phyloP scores from a whole-genome alignment of 30 jellyfish, hydroid and myxozoan species.

The Hydractinia echinata region DNA sequence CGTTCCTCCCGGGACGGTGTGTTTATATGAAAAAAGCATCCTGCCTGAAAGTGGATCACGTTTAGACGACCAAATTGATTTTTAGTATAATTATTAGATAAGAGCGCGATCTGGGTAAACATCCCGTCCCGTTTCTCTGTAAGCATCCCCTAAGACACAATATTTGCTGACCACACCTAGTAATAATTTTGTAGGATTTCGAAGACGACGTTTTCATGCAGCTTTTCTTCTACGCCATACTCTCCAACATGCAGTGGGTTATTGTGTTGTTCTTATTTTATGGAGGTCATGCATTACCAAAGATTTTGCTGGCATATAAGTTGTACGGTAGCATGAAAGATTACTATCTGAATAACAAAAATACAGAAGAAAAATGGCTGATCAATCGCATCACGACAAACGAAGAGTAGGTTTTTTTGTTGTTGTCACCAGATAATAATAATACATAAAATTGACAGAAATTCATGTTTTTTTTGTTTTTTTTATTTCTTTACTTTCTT shows the following conservation, averaged over 20 bases:
- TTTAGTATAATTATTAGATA: no score
- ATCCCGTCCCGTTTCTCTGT: no score
- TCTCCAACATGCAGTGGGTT: conserved; percentile 1
- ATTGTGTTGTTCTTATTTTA: not conserved
- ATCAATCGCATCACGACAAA: not conserved
- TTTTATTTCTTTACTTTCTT: no score
- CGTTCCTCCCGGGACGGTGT: no score
- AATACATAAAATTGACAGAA: no score
- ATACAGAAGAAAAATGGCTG: not conserved
- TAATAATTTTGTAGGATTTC: not conserved
- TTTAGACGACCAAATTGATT: no score
- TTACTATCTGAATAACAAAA: not conserved
- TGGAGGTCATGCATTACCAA: not conserved
- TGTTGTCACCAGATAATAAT: no score
- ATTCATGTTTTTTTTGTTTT: no score
- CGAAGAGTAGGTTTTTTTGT: not conserved
- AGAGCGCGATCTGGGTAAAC: no score
- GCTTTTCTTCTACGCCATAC: not conserved
- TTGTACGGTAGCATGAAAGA: not conserved
- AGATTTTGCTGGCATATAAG: conserved; percentile 4
- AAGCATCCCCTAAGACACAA: no score
- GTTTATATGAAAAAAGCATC: no score
- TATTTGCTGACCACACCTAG: not conserved
- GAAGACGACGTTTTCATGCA: not conserved
- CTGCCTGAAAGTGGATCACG: no score